phyloP scores from a whole-genome alignment of 2,797 vertebrate species.

The Rhabdophis nuchalis region DNA sequence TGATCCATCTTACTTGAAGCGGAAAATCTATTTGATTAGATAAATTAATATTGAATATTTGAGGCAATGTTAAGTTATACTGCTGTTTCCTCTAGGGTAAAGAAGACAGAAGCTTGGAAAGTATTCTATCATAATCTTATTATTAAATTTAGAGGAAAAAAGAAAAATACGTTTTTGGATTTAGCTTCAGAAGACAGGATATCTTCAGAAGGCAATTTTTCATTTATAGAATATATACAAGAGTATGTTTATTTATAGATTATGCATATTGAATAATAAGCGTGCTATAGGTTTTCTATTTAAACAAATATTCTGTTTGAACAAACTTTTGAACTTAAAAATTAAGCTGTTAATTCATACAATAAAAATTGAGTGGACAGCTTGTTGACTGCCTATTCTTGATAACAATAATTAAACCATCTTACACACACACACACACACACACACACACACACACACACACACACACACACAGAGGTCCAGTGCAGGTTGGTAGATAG shows the following conservation, averaged over 20 bases:
- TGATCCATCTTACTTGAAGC: conserved; percentile 17
- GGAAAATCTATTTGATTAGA: conserved; percentile 60
- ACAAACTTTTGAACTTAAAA: not conserved
- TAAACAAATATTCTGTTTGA: not conserved
- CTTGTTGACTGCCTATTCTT: not conserved
- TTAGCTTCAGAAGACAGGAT: not conserved
- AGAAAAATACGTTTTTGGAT: not conserved
- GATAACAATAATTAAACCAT: not conserved
- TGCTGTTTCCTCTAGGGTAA: conserved; percentile 58
- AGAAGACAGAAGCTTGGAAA: conserved; percentile 58
- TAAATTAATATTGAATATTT: conserved; percentile 65
- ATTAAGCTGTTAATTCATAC: not conserved
- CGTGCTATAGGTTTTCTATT: not conserved
- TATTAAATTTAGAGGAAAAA: conserved; percentile 5
- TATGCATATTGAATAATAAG: not conserved
- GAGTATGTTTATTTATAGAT: not conserved
- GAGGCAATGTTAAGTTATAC: conserved; percentile 58
- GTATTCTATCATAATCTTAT: not conserved
- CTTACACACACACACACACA: no score
- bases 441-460: no score
- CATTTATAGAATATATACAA: not conserved
- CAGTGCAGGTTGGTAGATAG: not conserved
- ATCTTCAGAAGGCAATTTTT: not conserved
- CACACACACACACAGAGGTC: not conserved
- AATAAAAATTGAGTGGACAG: not conserved